A percentile compares a stretch with the other conserved stretches of the same genome.
Conservation (phyloP, 1,140 invertebrate species). For the Drosophila baimaii region DNA sequence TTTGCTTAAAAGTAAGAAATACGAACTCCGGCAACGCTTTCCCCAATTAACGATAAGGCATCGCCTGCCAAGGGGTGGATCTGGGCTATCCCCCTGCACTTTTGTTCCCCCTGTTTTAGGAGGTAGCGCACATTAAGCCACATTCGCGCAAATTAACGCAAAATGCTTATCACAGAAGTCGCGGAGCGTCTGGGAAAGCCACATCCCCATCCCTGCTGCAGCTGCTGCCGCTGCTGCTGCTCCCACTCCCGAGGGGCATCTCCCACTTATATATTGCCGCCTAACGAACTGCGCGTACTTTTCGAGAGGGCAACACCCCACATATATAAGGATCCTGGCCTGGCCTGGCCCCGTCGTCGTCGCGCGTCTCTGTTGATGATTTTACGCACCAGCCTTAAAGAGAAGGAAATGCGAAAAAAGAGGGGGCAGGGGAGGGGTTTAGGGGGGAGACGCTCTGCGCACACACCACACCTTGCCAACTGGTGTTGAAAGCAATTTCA, state of each 20-base stretch:
- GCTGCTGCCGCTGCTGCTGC: not conserved
- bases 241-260: constrained; percentile 6
- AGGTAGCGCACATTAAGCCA: constrained; percentile 72
- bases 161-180: constrained; percentile 65
- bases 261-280: constrained; percentile 20
- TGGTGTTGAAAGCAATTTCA: constrained; percentile 84
- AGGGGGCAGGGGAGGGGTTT: not conserved
- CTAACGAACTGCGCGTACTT: constrained; percentile 76
- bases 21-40: constrained; percentile 46
- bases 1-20: constrained; percentile 56
- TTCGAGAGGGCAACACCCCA: constrained; percentile 46
- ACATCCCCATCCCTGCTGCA: constrained; percentile 11
- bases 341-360: constrained; percentile 6
- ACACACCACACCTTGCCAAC: constrained; percentile 59
- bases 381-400: constrained; percentile 63
- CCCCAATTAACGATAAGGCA: constrained; percentile 74
- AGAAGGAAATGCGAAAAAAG: constrained; percentile 1
- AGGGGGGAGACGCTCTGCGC: constrained; percentile 7
- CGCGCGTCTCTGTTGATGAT: constrained; percentile 67
- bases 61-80: constrained; percentile 36
- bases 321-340: constrained; percentile 11
- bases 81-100: not conserved
- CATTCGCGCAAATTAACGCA: constrained; percentile 81
- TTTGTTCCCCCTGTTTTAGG: constrained; percentile 18
- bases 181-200: constrained; percentile 21